A percentile compares a stretch with the other conserved stretches of the same genome.
Conservation (phyloP, 2,888 invertebrate genomes). For the Osmoderma eremita region DNA sequence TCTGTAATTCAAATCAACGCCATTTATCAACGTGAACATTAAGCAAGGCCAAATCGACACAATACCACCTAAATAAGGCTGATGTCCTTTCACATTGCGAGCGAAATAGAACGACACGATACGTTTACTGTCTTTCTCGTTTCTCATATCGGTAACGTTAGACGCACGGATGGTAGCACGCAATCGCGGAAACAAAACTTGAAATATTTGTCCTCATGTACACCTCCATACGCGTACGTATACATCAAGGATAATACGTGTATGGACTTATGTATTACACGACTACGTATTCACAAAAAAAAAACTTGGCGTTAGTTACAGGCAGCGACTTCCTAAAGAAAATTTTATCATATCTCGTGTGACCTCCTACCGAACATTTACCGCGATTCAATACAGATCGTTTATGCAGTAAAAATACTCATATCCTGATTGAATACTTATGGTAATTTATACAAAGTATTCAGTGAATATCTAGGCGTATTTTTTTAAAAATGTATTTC, state of each 20-base stretch:
- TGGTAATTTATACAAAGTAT: no score
- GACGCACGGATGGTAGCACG: slow-evolving; percentile 50
- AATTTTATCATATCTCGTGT: slow-evolving; percentile 13
- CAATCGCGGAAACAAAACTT: slow-evolving; percentile 57
- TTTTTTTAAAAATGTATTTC: no score
- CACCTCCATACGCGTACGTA: slow-evolving; percentile 44
- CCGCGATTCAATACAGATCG: no score
- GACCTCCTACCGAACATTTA: background rate
- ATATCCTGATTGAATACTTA: no score
- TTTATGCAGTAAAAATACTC: no score
- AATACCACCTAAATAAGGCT: slow-evolving; percentile 58
- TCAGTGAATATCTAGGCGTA: no score
- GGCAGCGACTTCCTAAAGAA: slow-evolving; percentile 18
- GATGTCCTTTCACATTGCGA: slow-evolving; percentile 56
- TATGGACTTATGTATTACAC: slow-evolving; percentile 32
- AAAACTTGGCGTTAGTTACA: background rate
- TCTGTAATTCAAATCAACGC: slow-evolving; percentile 41
- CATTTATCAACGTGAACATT: slow-evolving; percentile 44
- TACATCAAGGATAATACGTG: slow-evolving; percentile 54
- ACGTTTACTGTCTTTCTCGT: background rate
- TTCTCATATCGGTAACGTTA: slow-evolving; percentile 3
- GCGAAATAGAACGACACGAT: slow-evolving; percentile 22
- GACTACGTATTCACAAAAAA: slow-evolving; percentile 41
- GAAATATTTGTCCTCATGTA: slow-evolving; percentile 55
- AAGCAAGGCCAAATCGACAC: slow-evolving; percentile 57